Evolutionary conservation across 1,140 invertebrate species (phyloP).

Genomic region (Bombus pascuorum): DNA sequence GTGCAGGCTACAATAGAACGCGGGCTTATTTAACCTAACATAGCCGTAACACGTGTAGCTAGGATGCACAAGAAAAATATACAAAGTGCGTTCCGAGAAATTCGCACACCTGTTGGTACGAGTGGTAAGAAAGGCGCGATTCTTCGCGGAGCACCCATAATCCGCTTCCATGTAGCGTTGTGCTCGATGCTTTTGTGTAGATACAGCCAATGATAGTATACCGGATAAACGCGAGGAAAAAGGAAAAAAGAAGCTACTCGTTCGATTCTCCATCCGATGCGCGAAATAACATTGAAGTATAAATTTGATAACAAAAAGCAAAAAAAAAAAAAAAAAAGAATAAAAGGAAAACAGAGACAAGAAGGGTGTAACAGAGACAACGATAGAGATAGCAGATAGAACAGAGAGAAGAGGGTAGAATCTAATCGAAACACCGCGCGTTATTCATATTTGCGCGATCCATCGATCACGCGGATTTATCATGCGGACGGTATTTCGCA

Average conservation of each 20-base stretch:
- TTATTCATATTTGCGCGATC: constrained; percentile 4
- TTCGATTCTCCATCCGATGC: neutral
- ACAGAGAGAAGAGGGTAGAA: neutral
- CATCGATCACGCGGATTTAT: constrained; percentile 32
- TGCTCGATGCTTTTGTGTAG: neutral
- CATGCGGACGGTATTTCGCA: neutral
- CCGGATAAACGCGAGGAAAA: neutral
- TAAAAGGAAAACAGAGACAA: neutral
- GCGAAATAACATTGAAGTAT: constrained; percentile 8
- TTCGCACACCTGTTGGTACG: constrained; percentile 37
- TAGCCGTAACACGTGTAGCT: neutral
- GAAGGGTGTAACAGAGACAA: neutral
- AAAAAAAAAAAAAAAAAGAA: no score
- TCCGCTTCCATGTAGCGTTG: neutral
- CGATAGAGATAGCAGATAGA: neutral
- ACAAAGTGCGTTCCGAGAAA: constrained; percentile 13
- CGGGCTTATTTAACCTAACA: constrained; percentile 16
- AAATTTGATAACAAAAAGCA: constrained; percentile 4
- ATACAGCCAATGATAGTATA: neutral
- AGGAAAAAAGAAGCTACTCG: neutral
- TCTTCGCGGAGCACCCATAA: constrained; percentile 10
- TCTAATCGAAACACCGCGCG: neutral
- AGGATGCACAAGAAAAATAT: neutral
- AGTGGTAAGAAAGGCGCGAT: constrained; percentile 14
- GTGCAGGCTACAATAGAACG: neutral